A percentile compares a stretch with the other conserved stretches of the same genome.
These are phyloP conservation scores for Protomyctophum bolini DNA, from an alignment of 2,113 vertebrate genomes.

Conservation along the genomic window DNA sequence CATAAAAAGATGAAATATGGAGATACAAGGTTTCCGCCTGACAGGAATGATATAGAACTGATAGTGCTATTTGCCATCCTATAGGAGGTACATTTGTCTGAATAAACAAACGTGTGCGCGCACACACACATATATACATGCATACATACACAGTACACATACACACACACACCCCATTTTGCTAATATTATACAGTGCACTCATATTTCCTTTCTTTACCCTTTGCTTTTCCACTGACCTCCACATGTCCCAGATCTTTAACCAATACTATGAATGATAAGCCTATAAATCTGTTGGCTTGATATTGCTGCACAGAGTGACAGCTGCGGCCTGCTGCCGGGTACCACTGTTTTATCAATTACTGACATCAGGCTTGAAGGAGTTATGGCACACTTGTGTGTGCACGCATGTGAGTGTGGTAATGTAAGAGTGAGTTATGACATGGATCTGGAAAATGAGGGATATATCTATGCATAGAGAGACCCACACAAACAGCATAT, in stretches of 20 bases:
- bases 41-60: too few relatives aligned
- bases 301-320: slow-evolving; percentile 27
- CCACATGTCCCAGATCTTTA: slow-evolving; percentile 7
- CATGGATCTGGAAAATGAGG: slow-evolving; percentile 36
- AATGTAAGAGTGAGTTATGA: slow-evolving; percentile 23
- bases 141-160: too few relatives aligned
- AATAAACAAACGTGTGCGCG: too few relatives aligned
- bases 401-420: not conserved
- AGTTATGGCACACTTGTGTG: slow-evolving; percentile 25
- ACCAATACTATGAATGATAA: not conserved
- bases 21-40: too few relatives aligned
- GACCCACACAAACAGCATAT: slow-evolving; percentile 3
- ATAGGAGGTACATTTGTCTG: too few relatives aligned
- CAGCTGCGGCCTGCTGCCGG: slow-evolving; percentile 34
- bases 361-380: slow-evolving; percentile 43
- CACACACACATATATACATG: too few relatives aligned
- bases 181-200: not conserved
- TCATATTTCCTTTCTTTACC: not conserved
- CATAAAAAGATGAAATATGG: too few relatives aligned
- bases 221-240: slow-evolving; percentile 9
- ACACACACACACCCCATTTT: not conserved
- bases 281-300: slow-evolving; percentile 41
- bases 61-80: too few relatives aligned
- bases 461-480: slow-evolving; percentile 13
- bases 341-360: slow-evolving; percentile 48